Conservation (phyloP, 2,797 vertebrate species). For the Emys orbicularis region DNA sequence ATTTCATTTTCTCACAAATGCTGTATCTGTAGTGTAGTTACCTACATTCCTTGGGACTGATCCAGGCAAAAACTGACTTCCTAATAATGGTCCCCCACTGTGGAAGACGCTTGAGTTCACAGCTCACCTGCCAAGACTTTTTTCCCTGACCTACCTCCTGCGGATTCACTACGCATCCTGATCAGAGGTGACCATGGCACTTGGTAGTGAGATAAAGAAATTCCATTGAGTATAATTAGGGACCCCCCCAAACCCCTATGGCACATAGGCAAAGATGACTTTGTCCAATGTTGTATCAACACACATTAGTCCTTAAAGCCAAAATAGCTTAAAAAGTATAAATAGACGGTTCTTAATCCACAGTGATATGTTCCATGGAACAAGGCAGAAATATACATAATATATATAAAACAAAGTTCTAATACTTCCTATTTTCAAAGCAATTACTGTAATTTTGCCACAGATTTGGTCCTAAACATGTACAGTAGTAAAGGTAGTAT, state of each 20-base stretch:
- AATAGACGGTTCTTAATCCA: not conserved
- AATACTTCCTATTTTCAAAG: not conserved
- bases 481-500: not conserved
- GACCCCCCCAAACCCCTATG: not conserved
- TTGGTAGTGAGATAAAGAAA: not conserved
- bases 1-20: not conserved
- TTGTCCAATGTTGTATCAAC: not conserved
- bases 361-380: not conserved
- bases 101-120: not conserved
- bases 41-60: not conserved
- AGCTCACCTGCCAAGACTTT: not conserved
- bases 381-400: not conserved
- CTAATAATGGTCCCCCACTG: not conserved
- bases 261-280: not conserved
- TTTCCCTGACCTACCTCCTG: not conserved
- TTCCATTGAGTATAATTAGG: not conserved
- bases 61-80: not conserved
- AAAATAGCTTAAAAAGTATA: not conserved
- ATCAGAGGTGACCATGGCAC: not conserved
- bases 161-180: not conserved
- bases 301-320: not conserved
- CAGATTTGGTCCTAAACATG: not conserved
- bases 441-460: not conserved
- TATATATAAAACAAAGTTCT: not conserved
- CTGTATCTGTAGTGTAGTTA: not conserved